A percentile compares a stretch with the other conserved stretches of the same genome.
phyloP scores from a whole-genome alignment of 2,113 vertebrate genomes.

The Leucoraja erinaceus region DNA sequence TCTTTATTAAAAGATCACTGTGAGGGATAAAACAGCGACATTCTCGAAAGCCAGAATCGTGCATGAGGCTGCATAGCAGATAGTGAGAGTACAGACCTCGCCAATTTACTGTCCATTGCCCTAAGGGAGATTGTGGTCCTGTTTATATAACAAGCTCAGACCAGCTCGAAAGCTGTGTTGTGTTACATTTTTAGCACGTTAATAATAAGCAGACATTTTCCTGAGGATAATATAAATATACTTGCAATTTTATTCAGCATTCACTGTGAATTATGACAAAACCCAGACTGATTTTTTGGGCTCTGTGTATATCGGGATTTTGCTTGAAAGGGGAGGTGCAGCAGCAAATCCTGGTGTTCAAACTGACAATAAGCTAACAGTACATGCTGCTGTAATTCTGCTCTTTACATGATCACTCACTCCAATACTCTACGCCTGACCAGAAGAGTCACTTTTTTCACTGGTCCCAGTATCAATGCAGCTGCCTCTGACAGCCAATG shows the following conservation, averaged over 20 bases:
- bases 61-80: neutral
- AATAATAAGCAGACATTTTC: neutral
- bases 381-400: neutral
- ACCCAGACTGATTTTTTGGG: neutral
- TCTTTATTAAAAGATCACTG: neutral
- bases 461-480: neutral
- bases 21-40: neutral
- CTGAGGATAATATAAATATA: neutral
- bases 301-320: neutral
- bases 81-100: neutral
- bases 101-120: neutral
- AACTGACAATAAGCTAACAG: neutral
- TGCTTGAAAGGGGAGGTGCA: neutral
- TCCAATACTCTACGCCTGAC: neutral
- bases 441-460: neutral
- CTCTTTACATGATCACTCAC: neutral
- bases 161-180: neutral
- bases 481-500: neutral
- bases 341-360: neutral
- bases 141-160: conserved; percentile 4
- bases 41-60: neutral
- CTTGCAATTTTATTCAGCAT: neutral
- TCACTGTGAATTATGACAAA: neutral
- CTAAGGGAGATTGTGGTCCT: neutral
- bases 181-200: neutral